phyloP scores from a whole-genome alignment of 2,113 vertebrate species.

The Atractosteus spatula region DNA sequence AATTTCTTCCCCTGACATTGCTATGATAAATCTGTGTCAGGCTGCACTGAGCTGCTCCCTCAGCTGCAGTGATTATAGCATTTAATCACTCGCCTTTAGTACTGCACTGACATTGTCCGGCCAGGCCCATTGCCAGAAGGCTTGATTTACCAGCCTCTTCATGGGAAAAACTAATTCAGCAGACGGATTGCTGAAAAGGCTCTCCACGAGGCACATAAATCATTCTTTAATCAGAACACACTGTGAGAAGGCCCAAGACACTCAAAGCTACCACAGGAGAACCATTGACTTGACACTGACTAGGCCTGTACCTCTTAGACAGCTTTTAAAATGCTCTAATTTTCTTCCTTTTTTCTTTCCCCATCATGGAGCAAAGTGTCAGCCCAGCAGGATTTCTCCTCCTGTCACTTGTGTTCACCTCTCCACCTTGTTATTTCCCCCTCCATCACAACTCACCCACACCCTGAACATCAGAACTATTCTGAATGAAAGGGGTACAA shows the following conservation, averaged over 20 bases:
- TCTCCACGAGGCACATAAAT: constrained; percentile 66
- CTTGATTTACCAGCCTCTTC: constrained; percentile 72
- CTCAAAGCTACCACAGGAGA: constrained; percentile 38
- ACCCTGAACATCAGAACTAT: too few relatives aligned
- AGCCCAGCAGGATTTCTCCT: too few relatives aligned
- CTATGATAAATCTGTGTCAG: constrained; percentile 52
- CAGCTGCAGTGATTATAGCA: constrained; percentile 48
- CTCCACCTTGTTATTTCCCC: too few relatives aligned
- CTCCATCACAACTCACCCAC: too few relatives aligned
- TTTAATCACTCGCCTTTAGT: constrained; percentile 53
- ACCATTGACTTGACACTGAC: constrained; percentile 53
- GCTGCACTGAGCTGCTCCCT: constrained; percentile 28
- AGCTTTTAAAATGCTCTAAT: constrained; percentile 37
- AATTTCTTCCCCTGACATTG: constrained; percentile 41
- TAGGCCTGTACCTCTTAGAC: constrained; percentile 36
- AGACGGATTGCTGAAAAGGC: constrained; percentile 70
- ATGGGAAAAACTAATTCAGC: constrained; percentile 63
- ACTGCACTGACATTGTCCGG: constrained; percentile 40
- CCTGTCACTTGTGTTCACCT: too few relatives aligned
- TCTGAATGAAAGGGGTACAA: too few relatives aligned
- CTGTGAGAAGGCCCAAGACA: constrained; percentile 53
- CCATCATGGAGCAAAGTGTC: constrained; percentile 10
- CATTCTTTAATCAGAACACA: constrained; percentile 79
- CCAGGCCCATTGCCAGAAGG: constrained; percentile 50
- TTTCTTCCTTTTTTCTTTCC: constrained; percentile 39